phyloP scores from a whole-genome alignment of 1,140 invertebrate species.

The Chlorops oryzae region DNA sequence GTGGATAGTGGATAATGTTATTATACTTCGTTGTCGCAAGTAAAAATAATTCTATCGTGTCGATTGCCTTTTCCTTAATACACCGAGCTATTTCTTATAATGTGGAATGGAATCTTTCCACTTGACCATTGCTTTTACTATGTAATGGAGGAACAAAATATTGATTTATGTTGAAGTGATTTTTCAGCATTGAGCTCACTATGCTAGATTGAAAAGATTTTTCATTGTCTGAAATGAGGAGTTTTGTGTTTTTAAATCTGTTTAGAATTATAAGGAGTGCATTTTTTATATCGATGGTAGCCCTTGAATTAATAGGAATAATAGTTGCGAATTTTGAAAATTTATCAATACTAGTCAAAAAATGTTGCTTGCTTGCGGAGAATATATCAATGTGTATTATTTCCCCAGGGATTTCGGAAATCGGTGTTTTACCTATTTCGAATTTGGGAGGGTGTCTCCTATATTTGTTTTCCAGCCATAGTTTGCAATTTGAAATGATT shows the following conservation, averaged over 20 bases:
- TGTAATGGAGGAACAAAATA: slow-evolving; percentile 1
- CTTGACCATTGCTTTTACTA: slow-evolving; percentile 7
- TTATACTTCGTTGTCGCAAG: slow-evolving; percentile 7
- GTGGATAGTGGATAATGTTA: slow-evolving; percentile 6
- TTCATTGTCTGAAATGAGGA: slow-evolving; percentile 1
- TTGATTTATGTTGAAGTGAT: slow-evolving; percentile 4
- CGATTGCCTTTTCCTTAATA: slow-evolving; percentile 2
- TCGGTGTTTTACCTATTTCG: slow-evolving; percentile 6
- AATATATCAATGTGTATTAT: slow-evolving; percentile 7
- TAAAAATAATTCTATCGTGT: neutral
- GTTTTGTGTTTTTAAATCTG: slow-evolving; percentile 3
- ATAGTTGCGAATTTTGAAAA: slow-evolving; percentile 1
- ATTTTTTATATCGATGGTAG: slow-evolving; percentile 6
- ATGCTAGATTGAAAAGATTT: neutral
- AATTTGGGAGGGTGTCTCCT: neutral
- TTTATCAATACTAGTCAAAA: slow-evolving; percentile 7
- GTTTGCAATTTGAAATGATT: slow-evolving; percentile 3
- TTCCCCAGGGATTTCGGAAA: slow-evolving; percentile 2
- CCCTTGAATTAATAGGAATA: slow-evolving; percentile 3
- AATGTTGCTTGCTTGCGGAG: neutral
- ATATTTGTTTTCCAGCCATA: slow-evolving; percentile 11
- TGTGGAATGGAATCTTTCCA: slow-evolving; percentile 6
- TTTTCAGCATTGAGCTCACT: neutral
- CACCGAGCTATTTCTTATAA: slow-evolving; percentile 4
- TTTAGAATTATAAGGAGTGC: neutral